Evolutionary conservation across 2,113 vertebrate species (phyloP), one percentile per base, ranked within the genome.

Genomic region (Prionailurus bengalensis): DNA sequence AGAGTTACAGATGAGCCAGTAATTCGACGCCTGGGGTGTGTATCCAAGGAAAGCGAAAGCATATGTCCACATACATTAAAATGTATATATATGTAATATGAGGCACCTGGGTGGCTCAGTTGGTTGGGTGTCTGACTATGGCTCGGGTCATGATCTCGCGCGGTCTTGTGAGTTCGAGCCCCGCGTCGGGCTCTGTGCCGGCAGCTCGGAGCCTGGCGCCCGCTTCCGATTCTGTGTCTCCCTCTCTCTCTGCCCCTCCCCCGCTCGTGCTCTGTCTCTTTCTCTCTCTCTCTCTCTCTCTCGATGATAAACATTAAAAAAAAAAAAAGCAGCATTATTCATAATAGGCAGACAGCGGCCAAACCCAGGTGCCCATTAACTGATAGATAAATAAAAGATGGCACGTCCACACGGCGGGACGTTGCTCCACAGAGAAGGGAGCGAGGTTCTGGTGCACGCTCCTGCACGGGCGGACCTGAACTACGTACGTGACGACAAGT

Each of bases 401-500:
- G 55, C 8, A 13, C 3, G 23, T 68, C 68, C 78, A 12, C 7
- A 27, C 55, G 21, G 65, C 0, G 31, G 31, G 33, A 9, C 21
- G 10, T 21, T 17, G 53, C 0, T 61, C 17, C 31, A 58, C 58
- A 27, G 9, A 58, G 66, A 29, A 14, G 51, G 61, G 3, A 29
- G 15, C 4, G 5, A 14, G 19, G 42, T 21, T 5, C 23, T 0
- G 4, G 19, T 2, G 19, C 74, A 2, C 0, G 1, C 53, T 1
- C 1, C 14, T 4, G 0, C 2, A 0, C 3, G 48, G 51, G 25
- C 2, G 31, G 61, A 7, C n/a, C 45, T 3, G 1, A 4, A 17
- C n/a, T 63, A 33, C 29, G 48, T 63, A 33, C 23, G 48, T 1
- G 2, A 12, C 0, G 39, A 16, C 5, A 45, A 74, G 65, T 19